These are phyloP conservation scores for Parazoanthus swiftii DNA, from an alignment of 92 coral and sea anemone species.

Conservation along the genomic window DNA sequence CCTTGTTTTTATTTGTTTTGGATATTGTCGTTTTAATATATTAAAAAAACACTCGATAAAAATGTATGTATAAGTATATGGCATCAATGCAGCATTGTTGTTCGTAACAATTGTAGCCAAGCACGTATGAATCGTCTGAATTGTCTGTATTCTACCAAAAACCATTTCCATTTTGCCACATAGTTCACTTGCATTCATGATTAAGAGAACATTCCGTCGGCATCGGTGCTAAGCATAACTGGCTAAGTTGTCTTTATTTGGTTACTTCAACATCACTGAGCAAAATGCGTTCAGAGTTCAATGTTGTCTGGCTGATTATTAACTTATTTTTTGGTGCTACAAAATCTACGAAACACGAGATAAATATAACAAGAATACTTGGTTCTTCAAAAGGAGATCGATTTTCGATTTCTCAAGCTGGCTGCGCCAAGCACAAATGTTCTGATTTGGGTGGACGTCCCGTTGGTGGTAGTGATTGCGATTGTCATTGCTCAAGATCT, in stretches of 20 bases:
- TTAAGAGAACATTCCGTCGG: too few relatives aligned
- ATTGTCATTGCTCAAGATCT: background rate
- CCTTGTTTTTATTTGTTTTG: background rate
- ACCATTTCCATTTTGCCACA: background rate
- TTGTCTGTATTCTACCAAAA: background rate
- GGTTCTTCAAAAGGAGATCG: background rate
- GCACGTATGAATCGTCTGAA: background rate
- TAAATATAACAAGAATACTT: background rate
- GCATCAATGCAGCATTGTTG: background rate
- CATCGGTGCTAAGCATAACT: too few relatives aligned
- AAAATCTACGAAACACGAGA: background rate
- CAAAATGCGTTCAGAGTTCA: background rate
- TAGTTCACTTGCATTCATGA: background rate
- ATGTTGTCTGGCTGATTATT: background rate
- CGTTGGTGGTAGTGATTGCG: background rate
- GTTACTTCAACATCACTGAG: background rate
- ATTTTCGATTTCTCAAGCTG: background rate
- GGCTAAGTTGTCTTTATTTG: too few relatives aligned
- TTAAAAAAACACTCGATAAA: background rate
- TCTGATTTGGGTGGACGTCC: background rate
- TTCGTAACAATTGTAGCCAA: background rate
- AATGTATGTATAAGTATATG: background rate
- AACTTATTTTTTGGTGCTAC: background rate
- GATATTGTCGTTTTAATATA: background rate
- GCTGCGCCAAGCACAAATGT: conserved; percentile 1